Evolutionary conservation across 2,888 invertebrate genomes (phyloP).

Genomic region (Chaitophorus viminalis): DNA sequence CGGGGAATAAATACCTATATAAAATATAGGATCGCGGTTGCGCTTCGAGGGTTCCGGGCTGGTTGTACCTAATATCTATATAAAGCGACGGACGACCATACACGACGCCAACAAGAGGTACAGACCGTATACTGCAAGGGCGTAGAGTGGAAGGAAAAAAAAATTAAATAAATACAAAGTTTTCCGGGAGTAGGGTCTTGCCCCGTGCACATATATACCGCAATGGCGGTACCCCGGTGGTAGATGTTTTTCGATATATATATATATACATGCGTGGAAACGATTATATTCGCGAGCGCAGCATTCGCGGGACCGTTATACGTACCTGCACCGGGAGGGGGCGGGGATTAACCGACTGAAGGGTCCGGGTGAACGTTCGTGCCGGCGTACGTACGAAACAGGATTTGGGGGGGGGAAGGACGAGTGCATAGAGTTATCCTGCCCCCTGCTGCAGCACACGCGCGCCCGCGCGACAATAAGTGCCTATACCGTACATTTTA

Average conservation of each 20-base stretch:
- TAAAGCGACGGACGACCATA: no score
- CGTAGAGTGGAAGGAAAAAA: neutral
- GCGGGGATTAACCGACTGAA: slow-evolving; percentile 29
- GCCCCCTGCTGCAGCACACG: neutral
- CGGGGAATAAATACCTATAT: no score
- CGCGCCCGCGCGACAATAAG: neutral
- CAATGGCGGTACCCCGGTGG: neutral
- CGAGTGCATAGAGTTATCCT: slow-evolving; percentile 9
- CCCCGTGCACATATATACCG: no score
- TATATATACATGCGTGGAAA: neutral
- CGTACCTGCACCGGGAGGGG: neutral
- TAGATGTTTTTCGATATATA: slow-evolving; percentile 15
- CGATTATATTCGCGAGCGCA: slow-evolving; percentile 29
- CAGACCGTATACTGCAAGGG: no score
- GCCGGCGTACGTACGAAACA: no score
- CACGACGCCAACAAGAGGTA: no score
- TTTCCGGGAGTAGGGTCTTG: neutral
- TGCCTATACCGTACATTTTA: no score
- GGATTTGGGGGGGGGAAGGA: neutral
- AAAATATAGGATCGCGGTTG: no score
- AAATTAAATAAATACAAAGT: no score
- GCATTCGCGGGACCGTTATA: slow-evolving; percentile 4
- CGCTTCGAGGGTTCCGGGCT: no score
- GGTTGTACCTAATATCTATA: no score
- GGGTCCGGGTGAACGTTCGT: slow-evolving; percentile 9